Percentiles rank a stretch among this genome's conserved stretches.
These are phyloP conservation scores for Pteronotus mesoamericanus DNA, from an alignment of 2,797 vertebrate species.

Conservation along the genomic window DNA sequence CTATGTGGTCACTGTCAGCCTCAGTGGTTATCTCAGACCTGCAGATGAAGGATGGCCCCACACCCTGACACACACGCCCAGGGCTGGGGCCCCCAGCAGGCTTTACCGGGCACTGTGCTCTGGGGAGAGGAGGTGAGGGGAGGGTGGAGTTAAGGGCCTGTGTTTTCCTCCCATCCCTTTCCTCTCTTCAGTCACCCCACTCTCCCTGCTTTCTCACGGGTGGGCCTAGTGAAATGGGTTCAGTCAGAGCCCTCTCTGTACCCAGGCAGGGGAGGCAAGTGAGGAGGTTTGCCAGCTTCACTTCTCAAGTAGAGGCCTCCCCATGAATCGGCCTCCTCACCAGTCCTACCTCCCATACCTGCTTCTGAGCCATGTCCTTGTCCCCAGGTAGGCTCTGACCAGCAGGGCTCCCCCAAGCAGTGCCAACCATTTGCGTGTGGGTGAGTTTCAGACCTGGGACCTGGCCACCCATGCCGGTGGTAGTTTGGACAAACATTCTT, in stretches of 20 bases:
- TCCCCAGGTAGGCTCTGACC: neutral
- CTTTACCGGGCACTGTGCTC: neutral
- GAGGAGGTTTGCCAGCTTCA: neutral
- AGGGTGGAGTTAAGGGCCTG: neutral
- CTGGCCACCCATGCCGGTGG: neutral
- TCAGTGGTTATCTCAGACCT: neutral
- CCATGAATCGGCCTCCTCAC: neutral
- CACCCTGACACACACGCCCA: neutral
- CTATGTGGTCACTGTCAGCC: neutral
- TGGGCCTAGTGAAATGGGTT: neutral
- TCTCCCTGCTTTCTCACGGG: neutral
- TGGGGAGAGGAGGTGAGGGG: neutral
- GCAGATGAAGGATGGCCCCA: neutral
- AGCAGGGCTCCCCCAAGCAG: neutral
- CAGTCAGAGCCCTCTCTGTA: neutral
- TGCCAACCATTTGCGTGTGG: neutral
- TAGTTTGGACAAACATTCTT: neutral
- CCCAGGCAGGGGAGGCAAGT: neutral
- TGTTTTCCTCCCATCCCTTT: neutral
- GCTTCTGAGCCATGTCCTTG: neutral
- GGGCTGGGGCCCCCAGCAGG: neutral
- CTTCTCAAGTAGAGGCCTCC: neutral
- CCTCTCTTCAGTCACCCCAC: neutral
- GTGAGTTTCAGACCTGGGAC: neutral
- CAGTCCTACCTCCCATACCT: neutral